These are phyloP conservation scores for Callinectes sapidus DNA, from an alignment of 2,888 invertebrate genomes.

Conservation along the genomic window DNA sequence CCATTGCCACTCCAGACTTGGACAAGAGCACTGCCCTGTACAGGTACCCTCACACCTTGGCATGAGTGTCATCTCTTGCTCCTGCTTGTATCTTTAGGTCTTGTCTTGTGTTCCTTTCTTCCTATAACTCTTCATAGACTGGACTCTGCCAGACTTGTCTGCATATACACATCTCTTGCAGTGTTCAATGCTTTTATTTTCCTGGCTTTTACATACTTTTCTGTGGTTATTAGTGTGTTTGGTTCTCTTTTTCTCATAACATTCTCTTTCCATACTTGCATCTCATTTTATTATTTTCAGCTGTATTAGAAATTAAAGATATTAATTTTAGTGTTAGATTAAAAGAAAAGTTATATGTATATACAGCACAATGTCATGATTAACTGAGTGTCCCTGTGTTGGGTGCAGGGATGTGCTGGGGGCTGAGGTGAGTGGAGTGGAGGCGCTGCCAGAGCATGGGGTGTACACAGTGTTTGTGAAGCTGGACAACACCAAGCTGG, in stretches of 20 bases:
- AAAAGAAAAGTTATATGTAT: slow-evolving; percentile 20
- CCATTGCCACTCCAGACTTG: slow-evolving; percentile 79
- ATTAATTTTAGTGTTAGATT: background rate
- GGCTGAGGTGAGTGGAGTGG: slow-evolving; percentile 77
- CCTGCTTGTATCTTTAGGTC: background rate
- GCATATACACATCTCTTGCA: background rate
- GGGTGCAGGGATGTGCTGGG: slow-evolving; percentile 77
- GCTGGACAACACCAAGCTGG: slow-evolving; percentile 80
- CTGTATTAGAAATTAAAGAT: background rate
- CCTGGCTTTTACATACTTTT: background rate
- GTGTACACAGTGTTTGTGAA: slow-evolving; percentile 81
- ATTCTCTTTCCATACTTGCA: background rate
- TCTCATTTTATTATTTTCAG: background rate
- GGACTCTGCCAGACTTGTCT: background rate
- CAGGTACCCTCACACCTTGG: slow-evolving; percentile 73
- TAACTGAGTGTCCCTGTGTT: slow-evolving; percentile 15
- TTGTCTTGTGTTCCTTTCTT: background rate
- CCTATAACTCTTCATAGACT: background rate
- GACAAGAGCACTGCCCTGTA: slow-evolving; percentile 78
- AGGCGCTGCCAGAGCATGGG: slow-evolving; percentile 79
- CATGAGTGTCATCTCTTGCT: background rate
- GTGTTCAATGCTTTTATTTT: background rate
- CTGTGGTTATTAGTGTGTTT: background rate
- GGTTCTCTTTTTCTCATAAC: background rate
- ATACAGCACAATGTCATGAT: slow-evolving; percentile 21